These are phyloP conservation scores for Hirtodrosophila trivittata DNA, from an alignment of 2,888 invertebrate species.

Conservation along the genomic window DNA sequence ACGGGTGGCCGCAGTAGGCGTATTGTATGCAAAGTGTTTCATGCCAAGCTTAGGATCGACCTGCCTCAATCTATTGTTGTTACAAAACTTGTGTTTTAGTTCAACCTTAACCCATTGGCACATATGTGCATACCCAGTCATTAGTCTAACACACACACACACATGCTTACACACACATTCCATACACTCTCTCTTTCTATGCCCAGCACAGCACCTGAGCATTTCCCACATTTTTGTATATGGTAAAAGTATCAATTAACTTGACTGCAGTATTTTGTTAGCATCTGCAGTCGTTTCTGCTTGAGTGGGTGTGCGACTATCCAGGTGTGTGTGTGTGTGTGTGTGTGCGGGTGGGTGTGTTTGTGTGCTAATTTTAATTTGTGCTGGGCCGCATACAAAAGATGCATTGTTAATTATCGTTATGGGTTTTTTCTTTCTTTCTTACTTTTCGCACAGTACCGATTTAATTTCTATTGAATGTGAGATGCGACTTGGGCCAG, in stretches of 20 bases:
- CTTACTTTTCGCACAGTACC: constrained; percentile 55
- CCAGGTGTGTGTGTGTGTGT: neutral
- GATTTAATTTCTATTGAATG: constrained; percentile 35
- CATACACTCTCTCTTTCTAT: constrained; percentile 56
- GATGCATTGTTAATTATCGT: constrained; percentile 44
- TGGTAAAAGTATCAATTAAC: constrained; percentile 71
- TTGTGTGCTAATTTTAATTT: constrained; percentile 58
- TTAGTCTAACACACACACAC: constrained; percentile 12
- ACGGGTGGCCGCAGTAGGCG: neutral
- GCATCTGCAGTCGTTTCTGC: neutral
- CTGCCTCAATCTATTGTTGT: constrained; percentile 30
- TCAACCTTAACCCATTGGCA: constrained; percentile 73
- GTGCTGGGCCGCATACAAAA: constrained; percentile 34
- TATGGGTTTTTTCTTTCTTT: constrained; percentile 49
- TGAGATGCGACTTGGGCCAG: constrained; percentile 9
- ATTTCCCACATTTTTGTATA: constrained; percentile 41
- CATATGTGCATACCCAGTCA: constrained; percentile 27
- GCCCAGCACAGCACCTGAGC: constrained; percentile 46
- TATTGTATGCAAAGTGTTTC: neutral
- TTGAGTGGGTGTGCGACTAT: neutral
- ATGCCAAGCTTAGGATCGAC: neutral
- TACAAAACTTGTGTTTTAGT: constrained; percentile 41
- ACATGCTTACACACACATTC: neutral
- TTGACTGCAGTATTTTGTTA: constrained; percentile 20
- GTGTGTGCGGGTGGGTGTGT: neutral